Percentiles rank a stretch among this genome's conserved stretches.
These are phyloP conservation scores for Steinernema khuongi DNA, from an alignment of 1,140 invertebrate genomes.

Conservation along the genomic window DNA sequence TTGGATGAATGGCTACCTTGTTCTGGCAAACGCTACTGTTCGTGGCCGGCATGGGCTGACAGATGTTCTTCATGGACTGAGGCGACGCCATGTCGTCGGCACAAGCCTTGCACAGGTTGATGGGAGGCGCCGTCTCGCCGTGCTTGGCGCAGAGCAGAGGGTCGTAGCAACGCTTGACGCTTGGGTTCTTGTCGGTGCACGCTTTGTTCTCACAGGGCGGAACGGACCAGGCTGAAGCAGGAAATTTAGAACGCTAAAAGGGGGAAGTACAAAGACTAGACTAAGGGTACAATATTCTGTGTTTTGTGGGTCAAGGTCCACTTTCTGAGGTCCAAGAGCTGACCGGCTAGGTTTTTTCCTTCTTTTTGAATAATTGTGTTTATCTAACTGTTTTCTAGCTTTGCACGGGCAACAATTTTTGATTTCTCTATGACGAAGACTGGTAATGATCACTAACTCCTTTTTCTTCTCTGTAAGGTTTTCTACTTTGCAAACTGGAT, in stretches of 20 bases:
- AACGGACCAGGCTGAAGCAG: constrained; percentile 45
- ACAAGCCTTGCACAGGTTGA: constrained; percentile 93
- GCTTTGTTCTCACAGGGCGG: constrained; percentile 43
- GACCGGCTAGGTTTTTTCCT: too few species aligned
- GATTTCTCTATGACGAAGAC: too few species aligned
- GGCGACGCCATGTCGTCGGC: constrained; percentile 75
- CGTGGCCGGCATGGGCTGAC: constrained; percentile 88
- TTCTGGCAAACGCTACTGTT: constrained; percentile 89
- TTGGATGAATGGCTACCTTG: constrained; percentile 67
- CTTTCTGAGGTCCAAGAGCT: constrained; percentile 1
- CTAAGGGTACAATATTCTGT: too few species aligned
- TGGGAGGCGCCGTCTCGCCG: constrained; percentile 77
- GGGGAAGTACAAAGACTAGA: too few species aligned
- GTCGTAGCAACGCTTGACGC: constrained; percentile 63
- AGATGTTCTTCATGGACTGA: constrained; percentile 69
- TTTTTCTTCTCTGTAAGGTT: too few species aligned
- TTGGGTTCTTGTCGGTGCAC: constrained; percentile 40
- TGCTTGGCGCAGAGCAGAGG: constrained; percentile 65
- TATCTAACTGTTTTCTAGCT: too few species aligned
- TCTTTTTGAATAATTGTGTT: constrained; percentile 25
- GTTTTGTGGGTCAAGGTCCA: too few species aligned
- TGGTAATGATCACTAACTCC: too few species aligned
- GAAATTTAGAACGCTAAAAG: too few species aligned
- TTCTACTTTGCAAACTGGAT: too few species aligned
- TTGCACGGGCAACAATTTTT: too few species aligned